Conservation (phyloP, 2,113 vertebrate species). For the Neofelis nebulosa region DNA sequence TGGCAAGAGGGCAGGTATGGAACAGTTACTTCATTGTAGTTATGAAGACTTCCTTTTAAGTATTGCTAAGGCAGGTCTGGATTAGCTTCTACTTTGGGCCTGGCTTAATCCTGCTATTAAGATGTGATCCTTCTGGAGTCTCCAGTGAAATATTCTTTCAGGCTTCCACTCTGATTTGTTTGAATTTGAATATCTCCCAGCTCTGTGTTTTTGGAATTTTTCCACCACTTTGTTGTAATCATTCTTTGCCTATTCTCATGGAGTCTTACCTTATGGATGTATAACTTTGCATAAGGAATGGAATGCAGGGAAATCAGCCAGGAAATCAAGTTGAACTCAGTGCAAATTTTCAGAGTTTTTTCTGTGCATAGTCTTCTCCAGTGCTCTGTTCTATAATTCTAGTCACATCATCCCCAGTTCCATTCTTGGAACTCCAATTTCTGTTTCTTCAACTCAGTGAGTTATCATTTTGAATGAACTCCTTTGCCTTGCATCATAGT, state of each 20-base stretch:
- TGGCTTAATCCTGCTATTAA: background rate
- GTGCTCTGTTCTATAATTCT: background rate
- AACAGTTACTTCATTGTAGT: background rate
- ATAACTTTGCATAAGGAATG: background rate
- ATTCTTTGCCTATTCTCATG: background rate
- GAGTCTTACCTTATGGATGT: background rate
- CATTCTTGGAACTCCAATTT: background rate
- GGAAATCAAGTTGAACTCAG: background rate
- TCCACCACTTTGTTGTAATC: background rate
- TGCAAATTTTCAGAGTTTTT: background rate
- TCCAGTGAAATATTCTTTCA: background rate
- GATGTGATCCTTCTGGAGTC: background rate
- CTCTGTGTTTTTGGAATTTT: background rate
- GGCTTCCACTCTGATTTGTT: background rate
- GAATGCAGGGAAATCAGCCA: background rate
- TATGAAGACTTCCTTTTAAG: background rate
- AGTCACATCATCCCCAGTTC: background rate
- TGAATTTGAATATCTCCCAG: background rate
- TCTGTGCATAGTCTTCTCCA: background rate
- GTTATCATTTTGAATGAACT: background rate
- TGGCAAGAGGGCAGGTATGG: background rate
- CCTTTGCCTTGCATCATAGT: background rate
- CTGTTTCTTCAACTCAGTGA: background rate
- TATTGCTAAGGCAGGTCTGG: background rate
- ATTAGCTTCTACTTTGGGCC: background rate